Evolutionary conservation across 2,888 invertebrate species (phyloP).

Genomic region (Eurytoma adleriae): DNA sequence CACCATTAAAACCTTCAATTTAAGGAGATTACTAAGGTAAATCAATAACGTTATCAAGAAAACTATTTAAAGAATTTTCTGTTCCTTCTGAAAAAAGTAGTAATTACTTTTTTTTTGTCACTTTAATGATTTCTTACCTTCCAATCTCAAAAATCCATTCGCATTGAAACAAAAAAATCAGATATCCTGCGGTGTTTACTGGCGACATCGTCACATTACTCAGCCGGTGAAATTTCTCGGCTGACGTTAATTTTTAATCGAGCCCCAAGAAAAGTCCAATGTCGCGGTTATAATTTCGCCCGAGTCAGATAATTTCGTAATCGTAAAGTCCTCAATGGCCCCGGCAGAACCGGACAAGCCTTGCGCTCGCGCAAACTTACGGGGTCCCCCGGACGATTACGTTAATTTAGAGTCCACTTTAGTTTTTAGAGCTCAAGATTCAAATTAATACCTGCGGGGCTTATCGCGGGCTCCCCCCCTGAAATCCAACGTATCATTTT

Average conservation of each 20-base stretch:
- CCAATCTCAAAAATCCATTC: no score
- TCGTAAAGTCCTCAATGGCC: not conserved
- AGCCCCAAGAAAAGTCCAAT: not conserved
- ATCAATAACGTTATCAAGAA: no score
- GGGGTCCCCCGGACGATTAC: not conserved
- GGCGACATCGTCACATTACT: not conserved
- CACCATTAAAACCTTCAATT: no score
- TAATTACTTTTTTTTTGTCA: no score
- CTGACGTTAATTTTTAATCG: conserved; percentile 14
- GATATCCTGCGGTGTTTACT: no score
- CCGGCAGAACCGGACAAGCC: not conserved
- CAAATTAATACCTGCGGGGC: conserved; percentile 29
- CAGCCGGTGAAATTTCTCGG: not conserved
- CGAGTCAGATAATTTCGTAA: not conserved
- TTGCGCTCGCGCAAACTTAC: conserved; percentile 7
- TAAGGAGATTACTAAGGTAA: no score
- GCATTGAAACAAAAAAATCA: no score
- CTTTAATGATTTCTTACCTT: no score
- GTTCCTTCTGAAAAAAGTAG: no score
- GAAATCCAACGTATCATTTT: conserved; percentile 48
- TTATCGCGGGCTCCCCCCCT: conserved; percentile 31
- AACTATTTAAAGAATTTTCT: no score
- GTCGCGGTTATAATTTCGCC: not conserved
- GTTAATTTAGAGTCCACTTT: conserved; percentile 40
- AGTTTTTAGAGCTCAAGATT: conserved; percentile 14